phyloP scores from a whole-genome alignment of 2,888 invertebrate genomes.

The Athalia circularis region DNA sequence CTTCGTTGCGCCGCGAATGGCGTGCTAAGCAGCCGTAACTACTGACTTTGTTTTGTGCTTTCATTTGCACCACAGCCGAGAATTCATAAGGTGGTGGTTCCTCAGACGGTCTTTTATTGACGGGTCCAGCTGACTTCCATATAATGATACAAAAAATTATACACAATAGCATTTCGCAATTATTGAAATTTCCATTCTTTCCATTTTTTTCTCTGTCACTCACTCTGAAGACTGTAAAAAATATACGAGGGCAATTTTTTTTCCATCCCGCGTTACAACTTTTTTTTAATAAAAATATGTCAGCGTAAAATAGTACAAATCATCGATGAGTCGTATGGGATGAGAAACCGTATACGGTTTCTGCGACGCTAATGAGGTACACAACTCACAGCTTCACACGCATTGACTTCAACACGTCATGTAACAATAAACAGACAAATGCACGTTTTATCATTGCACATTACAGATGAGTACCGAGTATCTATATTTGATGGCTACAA shows the following conservation, averaged over 20 bases:
- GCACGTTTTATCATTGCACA: too few relatives aligned
- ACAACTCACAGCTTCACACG: too few relatives aligned
- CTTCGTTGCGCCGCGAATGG: slow-evolving; percentile 26
- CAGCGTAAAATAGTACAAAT: too few relatives aligned
- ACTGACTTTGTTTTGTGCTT: slow-evolving; percentile 8
- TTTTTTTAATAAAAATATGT: too few relatives aligned
- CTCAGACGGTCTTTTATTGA: too few relatives aligned
- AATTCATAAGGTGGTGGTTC: neutral
- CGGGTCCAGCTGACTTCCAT: too few relatives aligned
- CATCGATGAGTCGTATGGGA: too few relatives aligned
- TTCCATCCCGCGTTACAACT: too few relatives aligned
- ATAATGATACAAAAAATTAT: too few relatives aligned
- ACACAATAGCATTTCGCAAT: neutral
- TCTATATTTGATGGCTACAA: too few relatives aligned
- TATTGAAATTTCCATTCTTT: neutral
- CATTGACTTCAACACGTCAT: neutral
- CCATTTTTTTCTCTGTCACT: neutral
- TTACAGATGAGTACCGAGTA: too few relatives aligned
- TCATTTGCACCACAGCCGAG: slow-evolving; percentile 6
- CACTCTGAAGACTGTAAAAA: neutral
- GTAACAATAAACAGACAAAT: neutral
- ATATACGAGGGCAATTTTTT: too few relatives aligned
- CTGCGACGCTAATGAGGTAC: neutral
- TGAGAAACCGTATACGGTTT: neutral
- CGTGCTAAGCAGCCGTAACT: slow-evolving; percentile 45